Evolutionary conservation across 2,113 vertebrate species (phyloP), one percentile per base, ranked within the genome.

Genomic region (Epinephelus moara): DNA sequence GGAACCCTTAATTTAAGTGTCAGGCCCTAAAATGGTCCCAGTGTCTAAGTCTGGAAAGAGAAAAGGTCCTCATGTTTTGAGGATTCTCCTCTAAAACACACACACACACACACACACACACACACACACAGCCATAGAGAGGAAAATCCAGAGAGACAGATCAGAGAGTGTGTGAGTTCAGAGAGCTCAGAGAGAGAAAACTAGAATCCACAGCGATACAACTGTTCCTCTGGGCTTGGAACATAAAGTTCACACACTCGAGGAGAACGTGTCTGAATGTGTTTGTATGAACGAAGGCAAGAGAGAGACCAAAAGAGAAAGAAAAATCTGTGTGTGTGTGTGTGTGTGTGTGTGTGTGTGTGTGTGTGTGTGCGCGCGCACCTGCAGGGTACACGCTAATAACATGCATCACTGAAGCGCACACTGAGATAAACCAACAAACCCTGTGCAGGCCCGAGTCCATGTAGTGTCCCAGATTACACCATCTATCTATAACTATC

Each of bases 331-430:
- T 49, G 42, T 75, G 72, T 64, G 27, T 75, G 64, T 52, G 61
- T 61, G 27, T 71, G 70, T 64, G 77, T 71, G 82, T 50, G 52
- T n/a, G 57, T 49, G 42, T 75, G 71, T 63, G 27, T 75, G 64
- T 52, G 61, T 61, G 27, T 71, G 70, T 64, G 77, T 71, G 82
- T 50, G 25, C 1, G 25, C 2, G 25, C 69, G 27, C 70, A 90
- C 81, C 88, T 91, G 89, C 86, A 80, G 84, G 90, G 78, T 59
- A 82, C 87, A 86, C 4, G 75, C 82, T 89, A 89, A 88, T 86
- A 89, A 81, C 89, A 93, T 85, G 85, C 88, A 85, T 50, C 84
- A 85, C 40, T 88, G 88, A 66, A 88, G 86, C 83, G 61, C 84
- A 82, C 66, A 59, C 76, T 4, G 66, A 80, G 84, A 89, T 73